Base-by-base conservation (phyloP, 1,140 invertebrate species). In the Leptopilina boulardi region DNA sequence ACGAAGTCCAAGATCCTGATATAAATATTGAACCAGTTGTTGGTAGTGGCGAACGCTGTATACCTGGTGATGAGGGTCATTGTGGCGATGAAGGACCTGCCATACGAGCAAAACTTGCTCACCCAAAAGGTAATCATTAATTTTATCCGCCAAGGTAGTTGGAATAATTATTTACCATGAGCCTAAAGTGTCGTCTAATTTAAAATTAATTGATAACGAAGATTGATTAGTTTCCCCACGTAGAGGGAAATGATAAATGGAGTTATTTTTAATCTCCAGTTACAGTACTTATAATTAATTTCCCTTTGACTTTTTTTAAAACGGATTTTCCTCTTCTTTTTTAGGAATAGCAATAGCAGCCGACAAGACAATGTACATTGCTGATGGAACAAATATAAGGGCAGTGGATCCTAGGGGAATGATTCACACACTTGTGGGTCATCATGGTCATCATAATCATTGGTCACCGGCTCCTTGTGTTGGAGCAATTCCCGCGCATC, bases 31-130 rank as follows among this genome's bases (percentile, higher is more conserved):
- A 98, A 89, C 92, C 96, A 0, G 95, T 98, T 15, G 97, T 98
- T 54, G 98, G 98, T 6, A 98, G 95, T 85, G 98, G 98, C n/a
- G 96, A 98, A 84, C 93, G 98, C 79, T 99, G 98, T 90, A 96
- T 98, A 74, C 98, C 98, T 5, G 98, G 98, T 3, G 98, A 99
- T 85, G 93, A 94, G 81, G 92, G 93, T 38, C 95, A 96, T 75
- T 99, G 98, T 90, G 98, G 98, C 5, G 98, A 99, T 90, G 97
- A 97, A 78, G 96, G 97, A 70, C 94, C 94, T 23, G 98, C 98
- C 8, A 93, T 96, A 23, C 93, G 96, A 77, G 98, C 98, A 4
- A 96, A 97, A 87, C 93, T 99, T 18, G 95, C 97, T 26, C 98
- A 99, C 94, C 98, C 98, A 8, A 99, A 99, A 95, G 98, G 98